Percentiles rank a stretch among this genome's conserved stretches.
These are phyloP conservation scores for Drosophila dunni DNA, from an alignment of 1,140 invertebrate species.

Conservation along the genomic window DNA sequence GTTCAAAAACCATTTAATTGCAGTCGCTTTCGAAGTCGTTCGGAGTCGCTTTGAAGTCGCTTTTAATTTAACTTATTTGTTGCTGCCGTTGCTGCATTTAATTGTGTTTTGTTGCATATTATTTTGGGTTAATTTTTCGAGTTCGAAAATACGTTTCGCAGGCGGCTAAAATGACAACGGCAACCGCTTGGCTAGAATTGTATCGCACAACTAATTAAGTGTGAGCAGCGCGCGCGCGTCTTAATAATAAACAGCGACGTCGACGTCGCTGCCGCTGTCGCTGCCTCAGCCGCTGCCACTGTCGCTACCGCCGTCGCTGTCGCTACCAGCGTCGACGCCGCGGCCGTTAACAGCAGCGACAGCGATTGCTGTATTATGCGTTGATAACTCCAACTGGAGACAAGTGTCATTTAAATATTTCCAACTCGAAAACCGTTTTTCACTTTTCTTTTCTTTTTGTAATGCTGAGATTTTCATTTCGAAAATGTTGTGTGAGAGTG, in stretches of 20 bases:
- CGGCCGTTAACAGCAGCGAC: neutral
- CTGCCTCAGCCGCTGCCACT: too few relatives aligned
- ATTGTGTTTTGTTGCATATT: slow-evolving; percentile 10
- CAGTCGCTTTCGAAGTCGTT: slow-evolving; percentile 13
- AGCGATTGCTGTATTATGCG: slow-evolving; percentile 8
- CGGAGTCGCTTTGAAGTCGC: neutral
- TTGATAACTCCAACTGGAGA: slow-evolving; percentile 37
- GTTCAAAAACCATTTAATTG: slow-evolving; percentile 3
- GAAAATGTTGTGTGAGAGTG: neutral
- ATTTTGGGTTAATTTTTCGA: slow-evolving; percentile 26
- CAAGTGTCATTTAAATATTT: slow-evolving; percentile 12
- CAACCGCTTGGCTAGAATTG: slow-evolving; percentile 80
- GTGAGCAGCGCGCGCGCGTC: slow-evolving; percentile 69
- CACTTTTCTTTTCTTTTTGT: slow-evolving; percentile 6
- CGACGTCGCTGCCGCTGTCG: slow-evolving; percentile 26
- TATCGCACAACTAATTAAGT: slow-evolving; percentile 83
- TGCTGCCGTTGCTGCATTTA: neutral
- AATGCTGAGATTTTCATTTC: slow-evolving; percentile 4
- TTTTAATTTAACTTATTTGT: slow-evolving; percentile 3
- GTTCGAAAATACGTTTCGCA: slow-evolving; percentile 15
- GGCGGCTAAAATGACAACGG: slow-evolving; percentile 32
- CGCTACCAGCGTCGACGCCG: slow-evolving; percentile 4
- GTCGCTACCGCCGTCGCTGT: slow-evolving; percentile 2
- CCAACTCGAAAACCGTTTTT: neutral
- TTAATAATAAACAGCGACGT: slow-evolving; percentile 75